Base-by-base conservation (phyloP, 2,113 vertebrate species). In the Gasterosteus aculeatus region DNA sequence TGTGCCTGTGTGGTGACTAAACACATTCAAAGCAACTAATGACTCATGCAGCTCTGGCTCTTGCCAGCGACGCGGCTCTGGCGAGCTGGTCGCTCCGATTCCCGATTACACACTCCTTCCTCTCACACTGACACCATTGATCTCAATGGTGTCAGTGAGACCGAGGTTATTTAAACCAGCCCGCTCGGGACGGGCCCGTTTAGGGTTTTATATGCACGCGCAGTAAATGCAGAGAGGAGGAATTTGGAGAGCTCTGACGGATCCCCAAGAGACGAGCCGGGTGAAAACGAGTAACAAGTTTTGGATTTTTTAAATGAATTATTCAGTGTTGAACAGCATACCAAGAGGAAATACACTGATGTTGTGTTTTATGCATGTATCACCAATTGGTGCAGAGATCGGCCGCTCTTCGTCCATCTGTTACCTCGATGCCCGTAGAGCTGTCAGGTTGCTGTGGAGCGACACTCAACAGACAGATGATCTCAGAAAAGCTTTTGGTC, bases 11-110 rank as follows among this genome's bases (percentile, higher is more conserved):
- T 76, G 85, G 74, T 89, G 86, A 89, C 75, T 89, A 89, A 89
- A 87, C 83, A 85, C 80, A 66, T 82, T 77, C 78, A 83, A 68
- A 84, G 83, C 82, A 80, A 46, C 82, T 87, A 90, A 91, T 91
- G 89, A 87, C 83, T 92, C 87, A 90, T 87, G 70, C 77, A 70
- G 78, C 68, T 87, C 82, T 75, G 76, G 80, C 61, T 71, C 2
- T 19, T 44, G 82, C 53, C 67, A 81, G 76, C 69, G 58, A 57
- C 54, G 70, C 69, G 75, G 66, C 69, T 63, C 61, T 76, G 75
- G 72, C 79, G 83, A 88, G 88, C 87, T 67, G 77, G 69, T 81
- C 71, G 33, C 41, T 78, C 44, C 61, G 12, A 79, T 81, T 86
- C 57, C 78, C 79, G 78, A 80, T 82, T 78, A 72, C 80, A 75